Base-by-base conservation (phyloP, 2,888 invertebrate species). In the Cerastis rubricosa region DNA sequence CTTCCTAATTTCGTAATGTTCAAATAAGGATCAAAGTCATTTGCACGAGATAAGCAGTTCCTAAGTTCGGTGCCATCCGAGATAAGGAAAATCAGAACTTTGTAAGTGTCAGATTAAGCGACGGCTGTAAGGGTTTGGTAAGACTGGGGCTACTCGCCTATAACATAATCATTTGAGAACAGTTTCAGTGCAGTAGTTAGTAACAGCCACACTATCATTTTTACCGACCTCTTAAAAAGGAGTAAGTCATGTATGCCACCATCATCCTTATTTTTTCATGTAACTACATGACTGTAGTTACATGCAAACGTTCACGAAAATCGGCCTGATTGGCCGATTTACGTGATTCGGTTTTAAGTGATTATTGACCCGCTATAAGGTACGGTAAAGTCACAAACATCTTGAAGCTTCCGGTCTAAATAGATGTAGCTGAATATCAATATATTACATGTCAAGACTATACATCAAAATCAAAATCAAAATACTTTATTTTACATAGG, bases 31-130 rank as follows among this genome's bases (percentile, higher is more conserved):
- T 64, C 54, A 64, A 17, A 74, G 35, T 54, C 25, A 64, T 64
- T 74, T 64, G 35, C 8, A 64, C 4, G 14, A 57, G 64, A 57
- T 74, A 64, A 25, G 47, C 75, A 19, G 43, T 45, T 25, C 25
- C 25, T 22, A 25, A 74, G 51, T 40, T 47, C 25, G 6, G 47
- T 47, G 17, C 2, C 9, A 12, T 74, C 35, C 45, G 4, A 29
- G 47, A 57, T 74, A 64, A 57, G 64, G 54, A 75, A 65, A 76
- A 43, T n/a, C 17, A 22, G 17, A 40, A 65, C 7, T 43, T 57
- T 57, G 40, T 64, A 9, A 47, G 40, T 65, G 43, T 59, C 65
- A 49, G 25, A 57, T 76, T 57, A 74, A 25, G 8, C 11, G 17
- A 65, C 17, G 40, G 40, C 47, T n/a, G 14, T 51, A 11, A 19